phyloP scores from a whole-genome alignment of 2,797 vertebrate species.

The Hirundo rustica region DNA sequence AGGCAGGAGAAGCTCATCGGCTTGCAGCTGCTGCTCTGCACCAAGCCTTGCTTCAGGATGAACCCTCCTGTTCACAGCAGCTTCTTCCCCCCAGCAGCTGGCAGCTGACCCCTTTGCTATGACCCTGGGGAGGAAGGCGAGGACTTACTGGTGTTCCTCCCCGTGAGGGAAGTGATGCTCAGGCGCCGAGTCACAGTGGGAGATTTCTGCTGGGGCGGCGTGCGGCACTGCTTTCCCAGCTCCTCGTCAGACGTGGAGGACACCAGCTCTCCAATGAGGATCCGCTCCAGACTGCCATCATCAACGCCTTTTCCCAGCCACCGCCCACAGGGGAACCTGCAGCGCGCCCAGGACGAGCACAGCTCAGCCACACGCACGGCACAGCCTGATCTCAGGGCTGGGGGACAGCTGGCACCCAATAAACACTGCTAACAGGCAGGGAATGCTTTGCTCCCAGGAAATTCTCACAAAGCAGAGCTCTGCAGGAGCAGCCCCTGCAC shows the following conservation, averaged over 20 bases:
- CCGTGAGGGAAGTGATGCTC: constrained; percentile 89
- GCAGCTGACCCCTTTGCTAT: background rate
- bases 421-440: background rate
- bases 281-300: constrained; percentile 92
- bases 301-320: constrained; percentile 96
- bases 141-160: constrained; percentile 83
- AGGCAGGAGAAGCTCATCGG: background rate
- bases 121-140: background rate
- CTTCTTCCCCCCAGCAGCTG: background rate
- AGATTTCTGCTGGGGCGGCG: constrained; percentile 92
- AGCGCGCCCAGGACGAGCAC: background rate
- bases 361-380: background rate
- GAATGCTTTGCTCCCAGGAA: background rate
- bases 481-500: background rate
- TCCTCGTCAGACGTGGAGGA: constrained; percentile 85
- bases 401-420: background rate
- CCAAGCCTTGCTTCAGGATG: background rate
- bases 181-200: constrained; percentile 85
- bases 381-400: background rate
- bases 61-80: background rate
- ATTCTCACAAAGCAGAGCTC: background rate
- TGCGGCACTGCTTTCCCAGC: constrained; percentile 86
- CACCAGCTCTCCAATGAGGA: constrained; percentile 94
- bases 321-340: constrained; percentile 93
- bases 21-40: background rate